phyloP scores from a whole-genome alignment of 2,113 vertebrate species.

The Eulacestoma nigropectus region DNA sequence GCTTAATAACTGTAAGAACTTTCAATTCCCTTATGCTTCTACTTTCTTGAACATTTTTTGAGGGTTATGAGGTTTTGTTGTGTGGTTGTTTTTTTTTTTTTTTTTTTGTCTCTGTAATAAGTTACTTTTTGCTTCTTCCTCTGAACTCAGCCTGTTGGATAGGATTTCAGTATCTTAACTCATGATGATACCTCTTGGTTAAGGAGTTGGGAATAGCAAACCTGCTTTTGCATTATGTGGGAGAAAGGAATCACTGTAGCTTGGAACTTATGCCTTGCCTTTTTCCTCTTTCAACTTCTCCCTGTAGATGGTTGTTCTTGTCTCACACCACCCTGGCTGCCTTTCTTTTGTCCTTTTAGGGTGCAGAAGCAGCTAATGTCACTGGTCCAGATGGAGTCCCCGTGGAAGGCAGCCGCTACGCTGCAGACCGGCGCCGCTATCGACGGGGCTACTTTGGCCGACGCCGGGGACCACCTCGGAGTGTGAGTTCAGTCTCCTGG shows the following conservation, averaged over 20 bases:
- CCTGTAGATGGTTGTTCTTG: background rate
- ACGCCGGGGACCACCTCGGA: constrained; percentile 73
- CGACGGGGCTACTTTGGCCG: constrained; percentile 85
- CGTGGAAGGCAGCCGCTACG: constrained; percentile 92
- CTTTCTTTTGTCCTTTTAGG: constrained; percentile 64
- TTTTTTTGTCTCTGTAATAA: background rate
- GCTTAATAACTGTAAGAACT: background rate
- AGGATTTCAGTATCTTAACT: background rate
- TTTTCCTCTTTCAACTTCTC: background rate
- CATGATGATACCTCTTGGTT: background rate
- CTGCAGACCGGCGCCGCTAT: constrained; percentile 90
- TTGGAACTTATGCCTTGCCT: background rate
- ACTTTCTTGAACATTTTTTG: background rate
- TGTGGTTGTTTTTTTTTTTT: background rate
- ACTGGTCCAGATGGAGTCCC: constrained; percentile 90
- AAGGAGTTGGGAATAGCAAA: background rate
- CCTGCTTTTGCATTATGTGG: accelerated
- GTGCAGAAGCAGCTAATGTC: constrained; percentile 93
- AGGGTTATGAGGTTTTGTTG: background rate
- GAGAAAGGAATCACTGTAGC: background rate
- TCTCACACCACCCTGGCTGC: background rate
- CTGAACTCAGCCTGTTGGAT: background rate
- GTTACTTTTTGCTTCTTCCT: background rate
- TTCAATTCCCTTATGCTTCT: background rate
- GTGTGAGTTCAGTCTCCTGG: constrained; percentile 36